phyloP scores from a whole-genome alignment of 1,140 invertebrate species.

The Agraylea sexmaculata region DNA sequence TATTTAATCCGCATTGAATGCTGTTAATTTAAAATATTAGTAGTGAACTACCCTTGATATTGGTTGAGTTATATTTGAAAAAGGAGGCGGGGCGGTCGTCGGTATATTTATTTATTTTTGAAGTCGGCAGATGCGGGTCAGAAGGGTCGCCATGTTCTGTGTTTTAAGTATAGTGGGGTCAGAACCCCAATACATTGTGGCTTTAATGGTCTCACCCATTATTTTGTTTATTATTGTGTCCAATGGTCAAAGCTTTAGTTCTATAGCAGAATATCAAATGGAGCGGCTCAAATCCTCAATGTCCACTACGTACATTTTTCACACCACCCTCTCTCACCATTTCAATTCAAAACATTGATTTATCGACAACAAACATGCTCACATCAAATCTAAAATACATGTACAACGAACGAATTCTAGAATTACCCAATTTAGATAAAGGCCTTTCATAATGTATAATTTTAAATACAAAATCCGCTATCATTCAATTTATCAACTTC shows the following conservation, averaged over 20 bases:
- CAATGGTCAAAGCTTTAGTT: not conserved
- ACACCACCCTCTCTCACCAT: not conserved
- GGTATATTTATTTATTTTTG: constrained; percentile 21
- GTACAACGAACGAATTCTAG: too few relatives aligned
- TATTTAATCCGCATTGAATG: not conserved
- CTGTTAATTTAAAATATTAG: too few relatives aligned
- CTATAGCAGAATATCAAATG: not conserved
- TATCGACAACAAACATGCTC: too few relatives aligned
- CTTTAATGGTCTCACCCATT: constrained; percentile 21
- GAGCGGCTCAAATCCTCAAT: not conserved
- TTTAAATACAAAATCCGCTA: too few relatives aligned
- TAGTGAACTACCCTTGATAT: constrained; percentile 13
- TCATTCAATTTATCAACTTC: too few relatives aligned
- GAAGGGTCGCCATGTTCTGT: constrained; percentile 17
- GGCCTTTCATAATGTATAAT: too few relatives aligned
- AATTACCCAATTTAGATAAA: too few relatives aligned
- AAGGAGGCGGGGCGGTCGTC: constrained; percentile 11
- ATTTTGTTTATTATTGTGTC: constrained; percentile 11
- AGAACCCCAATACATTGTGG: constrained; percentile 19
- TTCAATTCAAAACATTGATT: constrained; percentile 5
- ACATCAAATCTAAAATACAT: too few relatives aligned
- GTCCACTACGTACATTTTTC: not conserved
- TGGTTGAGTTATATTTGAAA: constrained; percentile 14
- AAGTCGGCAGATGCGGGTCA: constrained; percentile 21
- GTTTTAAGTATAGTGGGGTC: constrained; percentile 20